Base-by-base conservation (phyloP, 2,797 vertebrate genomes). In the Tolypeutes matacus region DNA sequence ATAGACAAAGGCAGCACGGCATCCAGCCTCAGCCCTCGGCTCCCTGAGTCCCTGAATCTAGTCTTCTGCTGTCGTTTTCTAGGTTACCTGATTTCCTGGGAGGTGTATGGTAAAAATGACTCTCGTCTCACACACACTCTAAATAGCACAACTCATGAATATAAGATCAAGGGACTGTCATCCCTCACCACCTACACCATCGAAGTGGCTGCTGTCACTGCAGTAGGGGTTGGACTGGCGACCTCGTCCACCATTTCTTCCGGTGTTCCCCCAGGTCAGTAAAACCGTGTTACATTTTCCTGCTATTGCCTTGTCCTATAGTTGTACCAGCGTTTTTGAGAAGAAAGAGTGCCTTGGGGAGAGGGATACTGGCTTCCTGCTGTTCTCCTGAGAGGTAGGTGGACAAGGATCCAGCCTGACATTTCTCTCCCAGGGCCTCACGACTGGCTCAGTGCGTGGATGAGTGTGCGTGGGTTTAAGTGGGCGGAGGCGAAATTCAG, bases 21-120 rank as follows among this genome's bases (percentile, higher is more conserved):
- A 36, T 6, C 86, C 49, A 9, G 13, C n/a, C 20, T 27, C 15
- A 0, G 31, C 18, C 34, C 78, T 17, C 0, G 4, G 20, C 70
- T 12, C 3, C 4, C 0, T 2, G 70, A 14, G 17, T 14, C 14
- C 73, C 12, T 3, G 3, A 4, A 7, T 78, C 82, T 23, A 39
- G 29, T 8, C 39, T 60, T 17, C 21, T 29, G 20, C 21, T 49
- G 3, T 77, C 70, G 0, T 77, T 65, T 95, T 76, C 62, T 97
- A 99, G 99, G 99, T 94, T 99, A 99, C 86, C 98, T 98, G 94
- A 85, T 99, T 96, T 99, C 99, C 96, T 99, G 99, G 99, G 99
- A 99, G 91, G 99, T 99, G 31, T 98, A 99, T 0, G 98, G 98
- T 42, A 97, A 96, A 86, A 99, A 99, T 6, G 98, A 98, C 67